A percentile compares a stretch with the other conserved stretches of the same genome.
phyloP scores from a whole-genome alignment of 2,888 invertebrate species.

The Clistopyga incitator region DNA sequence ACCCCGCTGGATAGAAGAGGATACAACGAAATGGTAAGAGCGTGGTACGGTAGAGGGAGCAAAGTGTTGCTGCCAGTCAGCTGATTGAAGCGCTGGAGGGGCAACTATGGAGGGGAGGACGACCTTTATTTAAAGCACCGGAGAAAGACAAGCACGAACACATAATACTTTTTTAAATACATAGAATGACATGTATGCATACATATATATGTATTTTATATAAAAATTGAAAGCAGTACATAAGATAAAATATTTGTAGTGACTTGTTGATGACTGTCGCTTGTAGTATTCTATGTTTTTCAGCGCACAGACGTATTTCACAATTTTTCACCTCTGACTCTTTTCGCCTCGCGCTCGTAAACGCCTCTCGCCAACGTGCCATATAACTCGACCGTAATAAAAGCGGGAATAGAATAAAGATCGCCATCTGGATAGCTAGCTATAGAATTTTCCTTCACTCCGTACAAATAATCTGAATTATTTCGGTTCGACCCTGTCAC shows the following conservation, averaged over 20 bases:
- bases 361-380: constrained; percentile 10
- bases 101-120: constrained; percentile 76
- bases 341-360: constrained; percentile 23
- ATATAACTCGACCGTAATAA: constrained; percentile 42
- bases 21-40: neutral
- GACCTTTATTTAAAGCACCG: constrained; percentile 81
- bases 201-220: neutral
- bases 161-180: constrained; percentile 56
- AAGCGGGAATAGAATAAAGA: constrained; percentile 40
- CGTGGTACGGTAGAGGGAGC: constrained; percentile 64
- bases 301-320: neutral
- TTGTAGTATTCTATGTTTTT: neutral
- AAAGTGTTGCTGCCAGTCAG: constrained; percentile 76
- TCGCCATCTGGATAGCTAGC: constrained; percentile 13
- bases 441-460: constrained; percentile 2
- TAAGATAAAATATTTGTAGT: constrained; percentile 35
- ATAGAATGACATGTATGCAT: neutral
- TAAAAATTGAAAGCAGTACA: neutral
- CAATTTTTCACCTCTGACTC: constrained; percentile 36
- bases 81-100: constrained; percentile 80
- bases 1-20: constrained; percentile 19
- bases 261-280: constrained; percentile 15
- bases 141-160: constrained; percentile 70
- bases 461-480: constrained; percentile 23
- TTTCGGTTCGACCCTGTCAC: neutral